phyloP scores from a whole-genome alignment of 2,113 vertebrate genomes.

The Spizaetus ornatus region DNA sequence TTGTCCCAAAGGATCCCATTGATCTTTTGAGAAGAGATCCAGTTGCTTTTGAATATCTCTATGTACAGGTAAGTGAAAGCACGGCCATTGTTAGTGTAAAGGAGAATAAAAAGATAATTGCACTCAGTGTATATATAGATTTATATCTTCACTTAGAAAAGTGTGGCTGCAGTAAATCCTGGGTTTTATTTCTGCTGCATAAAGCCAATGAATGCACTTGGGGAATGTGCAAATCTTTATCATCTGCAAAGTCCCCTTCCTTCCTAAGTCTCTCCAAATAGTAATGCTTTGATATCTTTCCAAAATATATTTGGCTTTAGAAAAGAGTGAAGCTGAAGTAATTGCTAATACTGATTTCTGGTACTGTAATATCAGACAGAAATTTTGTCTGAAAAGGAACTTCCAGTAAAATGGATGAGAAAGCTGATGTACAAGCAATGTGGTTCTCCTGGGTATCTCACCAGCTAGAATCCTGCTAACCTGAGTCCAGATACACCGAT shows the following conservation, averaged over 20 bases:
- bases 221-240: not conserved
- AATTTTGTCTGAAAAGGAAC: not conserved
- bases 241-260: not conserved
- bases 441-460: not conserved
- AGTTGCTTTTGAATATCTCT: conserved; percentile 96
- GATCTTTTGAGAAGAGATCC: conserved; percentile 94
- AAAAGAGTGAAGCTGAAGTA: conserved; percentile 2
- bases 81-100: not conserved
- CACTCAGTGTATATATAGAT: not conserved
- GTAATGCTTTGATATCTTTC: conserved; percentile 30
- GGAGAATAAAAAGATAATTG: not conserved
- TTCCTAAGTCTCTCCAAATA: conserved; percentile 8
- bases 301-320: conserved; percentile 17
- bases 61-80: conserved; percentile 88
- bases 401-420: not conserved
- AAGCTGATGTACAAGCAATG: not conserved
- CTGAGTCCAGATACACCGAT: not conserved
- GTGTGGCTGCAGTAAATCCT: not conserved
- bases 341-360: not conserved
- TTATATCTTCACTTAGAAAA: not conserved
- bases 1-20: conserved; percentile 97
- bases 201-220: not conserved
- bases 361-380: not conserved
- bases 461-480: not conserved
- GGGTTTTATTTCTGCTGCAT: not conserved